Conservation (phyloP, 2,113 vertebrate genomes). For the Climacteris rufus region DNA sequence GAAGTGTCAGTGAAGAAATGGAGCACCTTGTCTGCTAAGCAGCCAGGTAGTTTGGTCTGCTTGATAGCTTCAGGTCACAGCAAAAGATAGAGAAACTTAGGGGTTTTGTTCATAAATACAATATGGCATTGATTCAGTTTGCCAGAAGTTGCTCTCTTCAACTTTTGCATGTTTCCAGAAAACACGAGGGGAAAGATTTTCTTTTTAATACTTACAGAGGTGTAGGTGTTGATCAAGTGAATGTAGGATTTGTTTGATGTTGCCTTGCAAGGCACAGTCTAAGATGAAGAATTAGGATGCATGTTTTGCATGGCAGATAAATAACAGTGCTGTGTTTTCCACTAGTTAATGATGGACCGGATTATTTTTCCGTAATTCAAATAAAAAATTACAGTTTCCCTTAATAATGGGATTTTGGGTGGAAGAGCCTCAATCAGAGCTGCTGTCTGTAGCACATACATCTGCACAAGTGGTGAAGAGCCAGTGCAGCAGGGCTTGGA, state of each 20-base stretch:
- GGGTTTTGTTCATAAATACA: background rate
- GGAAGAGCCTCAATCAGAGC: background rate
- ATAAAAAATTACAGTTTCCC: conserved; percentile 18
- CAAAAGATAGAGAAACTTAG: background rate
- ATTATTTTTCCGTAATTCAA: background rate
- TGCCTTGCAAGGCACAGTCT: background rate
- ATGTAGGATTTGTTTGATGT: background rate
- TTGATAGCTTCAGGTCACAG: background rate
- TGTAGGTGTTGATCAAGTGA: background rate
- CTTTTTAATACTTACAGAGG: background rate
- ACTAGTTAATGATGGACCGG: background rate
- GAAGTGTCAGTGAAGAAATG: background rate
- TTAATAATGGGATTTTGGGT: conserved; percentile 27
- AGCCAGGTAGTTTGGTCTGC: background rate
- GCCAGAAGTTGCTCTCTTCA: background rate
- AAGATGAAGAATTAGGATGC: background rate
- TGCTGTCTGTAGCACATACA: conserved; percentile 14
- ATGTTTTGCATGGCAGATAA: background rate
- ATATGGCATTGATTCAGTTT: background rate
- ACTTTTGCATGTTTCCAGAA: background rate
- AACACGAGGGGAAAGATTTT: fast-evolving
- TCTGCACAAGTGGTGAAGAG: conserved; percentile 30
- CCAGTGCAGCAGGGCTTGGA: conserved; percentile 50
- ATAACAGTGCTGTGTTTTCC: background rate
- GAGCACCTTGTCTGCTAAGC: background rate